Evolutionary conservation across 2,113 vertebrate species (phyloP).

Genomic region (Colius striatus): DNA sequence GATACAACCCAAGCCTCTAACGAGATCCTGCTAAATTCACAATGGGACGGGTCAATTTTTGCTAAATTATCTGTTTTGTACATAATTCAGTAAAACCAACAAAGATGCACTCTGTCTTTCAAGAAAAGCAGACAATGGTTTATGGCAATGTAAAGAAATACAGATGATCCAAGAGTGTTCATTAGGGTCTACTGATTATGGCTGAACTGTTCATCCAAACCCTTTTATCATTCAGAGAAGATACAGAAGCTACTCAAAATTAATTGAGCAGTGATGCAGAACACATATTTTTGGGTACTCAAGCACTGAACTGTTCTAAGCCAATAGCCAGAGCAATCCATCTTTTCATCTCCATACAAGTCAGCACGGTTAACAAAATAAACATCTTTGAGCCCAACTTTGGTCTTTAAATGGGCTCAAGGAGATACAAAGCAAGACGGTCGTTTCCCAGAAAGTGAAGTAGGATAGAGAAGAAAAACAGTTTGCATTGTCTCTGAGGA

Average conservation of each 20-base stretch:
- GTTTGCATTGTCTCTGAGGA: not conserved
- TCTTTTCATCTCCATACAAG: not conserved
- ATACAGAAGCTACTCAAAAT: not conserved
- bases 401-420: not conserved
- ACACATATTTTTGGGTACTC: not conserved
- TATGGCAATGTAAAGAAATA: not conserved
- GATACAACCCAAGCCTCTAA: not conserved
- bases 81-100: not conserved
- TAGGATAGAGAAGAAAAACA: not conserved
- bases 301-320: not conserved
- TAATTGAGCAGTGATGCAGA: not conserved
- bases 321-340: not conserved
- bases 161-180: rapidly evolving
- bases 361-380: not conserved
- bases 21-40: not conserved
- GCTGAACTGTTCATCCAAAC: not conserved
- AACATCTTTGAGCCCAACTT: not conserved
- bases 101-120: not conserved
- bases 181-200: not conserved
- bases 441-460: not conserved
- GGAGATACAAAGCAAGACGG: not conserved
- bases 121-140: not conserved
- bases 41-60: rapidly evolving
- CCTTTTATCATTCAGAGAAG: not conserved
- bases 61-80: not conserved